Percentiles rank a stretch among this genome's conserved stretches.
These are phyloP conservation scores for Tupaia tana DNA, from an alignment of 2,113 vertebrate genomes.

Conservation along the genomic window DNA sequence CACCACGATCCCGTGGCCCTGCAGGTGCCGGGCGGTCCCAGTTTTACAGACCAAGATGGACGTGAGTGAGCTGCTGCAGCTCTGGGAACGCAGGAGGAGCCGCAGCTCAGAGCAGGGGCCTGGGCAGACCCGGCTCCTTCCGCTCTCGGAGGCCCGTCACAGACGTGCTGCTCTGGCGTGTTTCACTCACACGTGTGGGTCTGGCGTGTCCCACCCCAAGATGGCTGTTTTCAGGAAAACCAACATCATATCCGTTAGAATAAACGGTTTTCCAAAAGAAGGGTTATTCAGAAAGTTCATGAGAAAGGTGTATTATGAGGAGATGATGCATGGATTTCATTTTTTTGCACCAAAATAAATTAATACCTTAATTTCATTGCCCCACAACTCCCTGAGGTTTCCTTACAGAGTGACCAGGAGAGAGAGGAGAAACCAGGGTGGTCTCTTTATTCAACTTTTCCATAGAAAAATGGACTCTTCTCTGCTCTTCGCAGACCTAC, in stretches of 20 bases:
- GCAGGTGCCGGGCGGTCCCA: fast-evolving
- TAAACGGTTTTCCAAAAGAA: not conserved
- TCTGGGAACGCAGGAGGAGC: fast-evolving
- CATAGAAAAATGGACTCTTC: not conserved
- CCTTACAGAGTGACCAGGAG: too few species aligned
- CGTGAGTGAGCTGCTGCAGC: fast-evolving
- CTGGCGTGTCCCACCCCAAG: not conserved
- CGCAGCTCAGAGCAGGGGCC: not conserved
- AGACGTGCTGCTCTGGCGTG: fast-evolving
- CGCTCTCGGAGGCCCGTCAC: fast-evolving
- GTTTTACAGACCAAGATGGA: not conserved
- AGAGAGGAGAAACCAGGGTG: not conserved
- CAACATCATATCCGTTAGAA: not conserved
- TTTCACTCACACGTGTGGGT: fast-evolving
- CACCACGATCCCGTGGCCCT: fast-evolving
- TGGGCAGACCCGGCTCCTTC: fast-evolving
- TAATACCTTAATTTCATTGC: too few species aligned
- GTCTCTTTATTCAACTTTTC: not conserved
- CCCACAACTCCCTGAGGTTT: too few species aligned
- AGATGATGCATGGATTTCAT: too few species aligned
- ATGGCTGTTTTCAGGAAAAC: not conserved
- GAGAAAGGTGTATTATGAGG: too few species aligned
- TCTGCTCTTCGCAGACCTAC: not conserved
- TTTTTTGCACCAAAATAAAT: too few species aligned
- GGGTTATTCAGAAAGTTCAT: too few species aligned